Percentiles rank a stretch among this genome's conserved stretches.
These are phyloP conservation scores for Cinara cedri DNA, from an alignment of 2,888 invertebrate species.

Conservation along the genomic window DNA sequence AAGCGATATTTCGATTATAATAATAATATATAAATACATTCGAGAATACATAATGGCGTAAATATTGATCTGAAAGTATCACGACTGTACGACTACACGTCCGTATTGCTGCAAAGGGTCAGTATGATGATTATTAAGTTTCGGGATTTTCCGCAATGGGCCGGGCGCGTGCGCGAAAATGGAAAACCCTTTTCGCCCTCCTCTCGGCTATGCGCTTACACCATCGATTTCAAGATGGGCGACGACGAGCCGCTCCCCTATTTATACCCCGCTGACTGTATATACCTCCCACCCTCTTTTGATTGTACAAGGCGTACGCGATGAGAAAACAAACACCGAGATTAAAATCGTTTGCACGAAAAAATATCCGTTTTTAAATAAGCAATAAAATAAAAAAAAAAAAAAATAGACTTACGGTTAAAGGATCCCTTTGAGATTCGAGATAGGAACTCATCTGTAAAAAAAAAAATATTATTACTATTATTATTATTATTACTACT, in stretches of 20 bases:
- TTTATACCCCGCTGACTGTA: slow-evolving; percentile 27
- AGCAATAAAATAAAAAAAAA: slow-evolving; percentile 35
- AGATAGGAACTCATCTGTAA: slow-evolving; percentile 56
- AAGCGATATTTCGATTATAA: not conserved
- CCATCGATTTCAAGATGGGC: slow-evolving; percentile 57
- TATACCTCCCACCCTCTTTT: slow-evolving; percentile 8
- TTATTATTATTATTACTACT: slow-evolving; percentile 18
- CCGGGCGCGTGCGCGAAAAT: slow-evolving; percentile 51
- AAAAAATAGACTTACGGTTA: slow-evolving; percentile 52
- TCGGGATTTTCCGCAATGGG: slow-evolving; percentile 33
- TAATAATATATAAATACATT: not conserved
- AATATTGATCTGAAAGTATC: not conserved
- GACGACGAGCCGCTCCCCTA: slow-evolving; percentile 48
- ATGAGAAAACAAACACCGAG: slow-evolving; percentile 45
- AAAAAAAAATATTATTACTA: slow-evolving; percentile 18
- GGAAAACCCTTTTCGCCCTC: slow-evolving; percentile 52
- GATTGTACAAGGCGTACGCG: slow-evolving; percentile 23
- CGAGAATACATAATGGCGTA: not conserved
- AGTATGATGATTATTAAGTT: slow-evolving; percentile 39
- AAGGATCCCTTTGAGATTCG: slow-evolving; percentile 57
- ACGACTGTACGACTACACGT: too few species aligned
- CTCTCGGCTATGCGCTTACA: slow-evolving; percentile 19
- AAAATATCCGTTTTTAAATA: slow-evolving; percentile 51
- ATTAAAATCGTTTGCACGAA: slow-evolving; percentile 50
- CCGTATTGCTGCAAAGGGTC: not conserved